Percentiles rank a stretch among this genome's conserved stretches.
These are phyloP conservation scores for Stictocephala bisonia DNA, from an alignment of 2,888 invertebrate genomes.

Conservation along the genomic window DNA sequence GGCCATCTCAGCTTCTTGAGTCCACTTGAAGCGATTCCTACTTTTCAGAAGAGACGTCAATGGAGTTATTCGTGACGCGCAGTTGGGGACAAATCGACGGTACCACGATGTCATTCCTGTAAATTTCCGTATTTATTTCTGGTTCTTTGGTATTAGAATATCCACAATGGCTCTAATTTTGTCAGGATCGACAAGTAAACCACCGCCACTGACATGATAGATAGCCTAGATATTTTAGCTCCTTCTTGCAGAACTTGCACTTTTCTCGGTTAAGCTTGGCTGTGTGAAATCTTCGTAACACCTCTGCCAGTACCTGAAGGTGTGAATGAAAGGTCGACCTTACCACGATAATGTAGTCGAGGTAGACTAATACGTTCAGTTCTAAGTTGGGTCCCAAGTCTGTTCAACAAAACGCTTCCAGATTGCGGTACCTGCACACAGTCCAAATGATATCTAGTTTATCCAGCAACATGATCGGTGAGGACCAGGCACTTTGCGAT, in stretches of 20 bases:
- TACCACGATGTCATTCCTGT: constrained; percentile 4
- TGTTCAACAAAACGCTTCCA: too few species aligned
- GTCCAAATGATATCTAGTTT: constrained; percentile 54
- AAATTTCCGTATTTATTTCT: neutral
- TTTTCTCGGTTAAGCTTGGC: constrained; percentile 45
- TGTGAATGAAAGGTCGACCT: constrained; percentile 28
- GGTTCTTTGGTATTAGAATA: neutral
- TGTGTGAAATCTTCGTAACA: neutral
- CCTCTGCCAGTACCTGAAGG: neutral
- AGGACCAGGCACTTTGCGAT: constrained; percentile 56
- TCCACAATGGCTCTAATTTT: neutral
- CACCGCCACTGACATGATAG: constrained; percentile 53
- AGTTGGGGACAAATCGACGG: neutral
- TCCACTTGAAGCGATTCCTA: neutral
- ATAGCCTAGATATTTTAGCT: constrained; percentile 57
- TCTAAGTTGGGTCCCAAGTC: too few species aligned
- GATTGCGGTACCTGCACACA: too few species aligned
- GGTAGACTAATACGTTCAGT: too few species aligned
- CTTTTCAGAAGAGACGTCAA: neutral
- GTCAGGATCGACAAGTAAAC: constrained; percentile 47
- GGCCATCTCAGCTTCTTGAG: neutral
- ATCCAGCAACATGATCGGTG: constrained; percentile 55
- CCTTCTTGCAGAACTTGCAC: constrained; percentile 52
- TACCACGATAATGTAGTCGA: too few species aligned
- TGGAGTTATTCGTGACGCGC: neutral